Evolutionary conservation across 2,888 invertebrate species (phyloP).

Genomic region (Nymphalis c-album): DNA sequence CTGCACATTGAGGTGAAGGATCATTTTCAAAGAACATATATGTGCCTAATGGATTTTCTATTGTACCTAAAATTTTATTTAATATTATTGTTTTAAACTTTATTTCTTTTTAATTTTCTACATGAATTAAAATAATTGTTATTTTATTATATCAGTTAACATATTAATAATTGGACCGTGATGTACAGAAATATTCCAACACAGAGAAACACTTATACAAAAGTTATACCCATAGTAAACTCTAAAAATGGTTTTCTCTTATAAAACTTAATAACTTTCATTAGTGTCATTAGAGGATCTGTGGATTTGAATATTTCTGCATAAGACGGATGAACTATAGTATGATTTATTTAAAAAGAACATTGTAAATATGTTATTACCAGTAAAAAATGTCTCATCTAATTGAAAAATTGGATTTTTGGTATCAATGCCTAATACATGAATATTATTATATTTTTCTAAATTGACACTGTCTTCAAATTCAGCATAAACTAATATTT

Average conservation of each 20-base stretch:
- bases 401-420: conserved; percentile 85
- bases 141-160: no score
- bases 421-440: conserved; percentile 82
- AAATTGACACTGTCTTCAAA: conserved; percentile 79
- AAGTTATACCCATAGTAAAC: no score
- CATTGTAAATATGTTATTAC: conserved; percentile 47
- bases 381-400: conserved; percentile 84
- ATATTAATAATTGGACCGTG: no score
- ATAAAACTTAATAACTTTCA: no score
- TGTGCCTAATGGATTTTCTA: conserved; percentile 86
- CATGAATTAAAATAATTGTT: background rate
- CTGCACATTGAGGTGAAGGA: conserved; percentile 64
- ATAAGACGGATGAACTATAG: background rate
- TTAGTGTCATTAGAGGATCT: no score
- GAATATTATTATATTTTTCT: conserved; percentile 75
- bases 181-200: no score
- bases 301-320: no score
- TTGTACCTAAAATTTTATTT: conserved; percentile 78
- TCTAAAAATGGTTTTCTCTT: no score
- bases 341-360: background rate
- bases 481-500: conserved; percentile 82
- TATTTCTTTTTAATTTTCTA: no score
- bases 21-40: conserved; percentile 87
- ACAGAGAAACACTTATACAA: no score
- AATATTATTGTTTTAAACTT: background rate